Evolutionary conservation across 92 coral and sea anemone genomes (phyloP).

Genomic region (Montipora capitata): DNA sequence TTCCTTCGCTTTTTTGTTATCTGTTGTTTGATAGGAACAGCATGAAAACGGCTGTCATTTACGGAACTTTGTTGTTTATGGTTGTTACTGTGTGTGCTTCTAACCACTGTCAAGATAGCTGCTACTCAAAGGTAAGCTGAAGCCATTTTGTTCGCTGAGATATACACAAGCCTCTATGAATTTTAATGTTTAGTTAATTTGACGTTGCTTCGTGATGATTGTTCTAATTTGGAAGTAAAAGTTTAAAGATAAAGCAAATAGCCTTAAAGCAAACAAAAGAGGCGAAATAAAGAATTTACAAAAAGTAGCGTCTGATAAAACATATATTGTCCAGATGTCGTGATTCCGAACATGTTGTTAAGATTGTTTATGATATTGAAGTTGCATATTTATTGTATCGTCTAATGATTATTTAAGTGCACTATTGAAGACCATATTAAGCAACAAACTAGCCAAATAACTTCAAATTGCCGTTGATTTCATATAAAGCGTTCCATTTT

Average conservation of each 20-base stretch:
- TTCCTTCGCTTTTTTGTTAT: background rate
- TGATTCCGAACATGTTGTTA: background rate
- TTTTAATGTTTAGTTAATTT: background rate
- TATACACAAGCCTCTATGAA: background rate
- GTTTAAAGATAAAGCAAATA: no score
- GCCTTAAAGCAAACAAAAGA: no score
- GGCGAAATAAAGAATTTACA: no score
- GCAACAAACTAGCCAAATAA: no score
- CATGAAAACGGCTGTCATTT: background rate
- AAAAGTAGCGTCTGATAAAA: no score
- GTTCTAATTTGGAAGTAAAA: no score
- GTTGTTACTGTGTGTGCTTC: background rate
- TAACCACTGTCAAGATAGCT: slow-evolving; percentile 10
- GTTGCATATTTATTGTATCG: background rate
- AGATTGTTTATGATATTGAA: background rate
- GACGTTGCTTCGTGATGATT: no score
- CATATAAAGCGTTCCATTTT: no score
- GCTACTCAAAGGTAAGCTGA: slow-evolving; percentile 25
- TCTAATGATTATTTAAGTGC: no score
- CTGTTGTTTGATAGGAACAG: background rate
- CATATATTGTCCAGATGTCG: background rate
- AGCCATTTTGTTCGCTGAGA: background rate
- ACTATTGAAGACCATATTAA: no score
- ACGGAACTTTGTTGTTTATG: background rate
- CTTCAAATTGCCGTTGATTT: no score